Base-by-base conservation (phyloP, 2,888 invertebrate species). In the Archips xylosteana region DNA sequence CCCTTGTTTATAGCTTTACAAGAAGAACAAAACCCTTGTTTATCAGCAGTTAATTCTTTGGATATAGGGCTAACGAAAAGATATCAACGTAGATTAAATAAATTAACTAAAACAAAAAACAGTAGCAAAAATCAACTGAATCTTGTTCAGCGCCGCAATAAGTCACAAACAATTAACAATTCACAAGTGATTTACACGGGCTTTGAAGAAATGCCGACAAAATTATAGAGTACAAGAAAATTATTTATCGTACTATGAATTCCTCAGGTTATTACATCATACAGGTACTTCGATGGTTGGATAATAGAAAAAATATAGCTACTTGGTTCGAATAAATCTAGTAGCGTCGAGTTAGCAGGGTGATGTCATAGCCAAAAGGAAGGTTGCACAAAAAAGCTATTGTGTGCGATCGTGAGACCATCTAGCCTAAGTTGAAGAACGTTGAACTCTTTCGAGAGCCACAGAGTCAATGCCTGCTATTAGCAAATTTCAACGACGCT, bases 341-440 rank as follows among this genome's bases (percentile, higher is more conserved):
- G 75, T 77, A 76, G 77, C 76, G 51, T 74, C 74, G 74, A 75
- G 69, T 75, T 78, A 71, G 76, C 66, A 70, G 76, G 89, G 82
- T 94, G 94, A 94, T 93, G 94, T 94, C 94, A 94, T 93, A 90
- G 86, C 91, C 89, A 88, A 92, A 92, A 91, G 81, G 82, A 85
- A 89, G 87, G 85, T 85, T 89, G 87, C 88, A 92, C 90, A 94
- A 94, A 94, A 94, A 94, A 89, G 84, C 90, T 84, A 92, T 94
- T 94, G 94, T 94, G 89, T 89, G 87, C 90, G 86, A 73, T 92
- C 91, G 92, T 92, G 92, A 88, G 89, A 90, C 89, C 87, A 86
- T 89, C 88, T 88, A 84, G 87, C 85, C 81, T 81, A 81, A 83
- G 83, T 84, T 86, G 83, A 90, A 91, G 94, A 89, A 87, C 94